Conservation (phyloP, 2,797 vertebrate species). For the Cossypha niveicapilla region DNA sequence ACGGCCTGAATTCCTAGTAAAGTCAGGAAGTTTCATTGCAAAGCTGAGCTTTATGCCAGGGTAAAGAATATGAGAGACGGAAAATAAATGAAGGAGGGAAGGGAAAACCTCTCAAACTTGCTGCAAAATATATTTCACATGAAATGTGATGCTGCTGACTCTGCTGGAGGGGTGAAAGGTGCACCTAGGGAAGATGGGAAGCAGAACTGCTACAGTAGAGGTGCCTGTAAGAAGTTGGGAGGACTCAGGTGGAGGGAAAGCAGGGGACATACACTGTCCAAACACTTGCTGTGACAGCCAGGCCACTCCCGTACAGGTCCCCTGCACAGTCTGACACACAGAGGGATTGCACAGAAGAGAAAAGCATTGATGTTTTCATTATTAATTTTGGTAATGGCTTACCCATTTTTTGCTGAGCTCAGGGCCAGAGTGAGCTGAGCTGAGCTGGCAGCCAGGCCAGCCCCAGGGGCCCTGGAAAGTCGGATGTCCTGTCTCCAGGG, state of each 20-base stretch:
- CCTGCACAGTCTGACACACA: accelerated
- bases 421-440: neutral
- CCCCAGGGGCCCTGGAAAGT: slow-evolving; percentile 26
- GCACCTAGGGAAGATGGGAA: neutral
- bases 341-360: neutral
- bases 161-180: neutral
- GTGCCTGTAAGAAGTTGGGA: neutral
- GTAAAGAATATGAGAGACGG: neutral
- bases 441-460: neutral
- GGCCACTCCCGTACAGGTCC: accelerated
- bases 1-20: slow-evolving; percentile 20
- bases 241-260: neutral
- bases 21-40: slow-evolving; percentile 13
- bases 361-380: neutral
- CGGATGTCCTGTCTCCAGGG: slow-evolving; percentile 43
- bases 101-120: neutral
- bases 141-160: neutral
- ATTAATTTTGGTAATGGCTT: slow-evolving; percentile 14
- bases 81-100: slow-evolving; percentile 44
- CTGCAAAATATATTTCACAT: neutral
- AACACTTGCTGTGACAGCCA: accelerated
- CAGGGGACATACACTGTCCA: neutral
- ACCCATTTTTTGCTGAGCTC: neutral
- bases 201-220: neutral
- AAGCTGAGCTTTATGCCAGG: slow-evolving; percentile 3